Conservation (phyloP, 1,140 invertebrate genomes). For the Papilio glaucus region DNA sequence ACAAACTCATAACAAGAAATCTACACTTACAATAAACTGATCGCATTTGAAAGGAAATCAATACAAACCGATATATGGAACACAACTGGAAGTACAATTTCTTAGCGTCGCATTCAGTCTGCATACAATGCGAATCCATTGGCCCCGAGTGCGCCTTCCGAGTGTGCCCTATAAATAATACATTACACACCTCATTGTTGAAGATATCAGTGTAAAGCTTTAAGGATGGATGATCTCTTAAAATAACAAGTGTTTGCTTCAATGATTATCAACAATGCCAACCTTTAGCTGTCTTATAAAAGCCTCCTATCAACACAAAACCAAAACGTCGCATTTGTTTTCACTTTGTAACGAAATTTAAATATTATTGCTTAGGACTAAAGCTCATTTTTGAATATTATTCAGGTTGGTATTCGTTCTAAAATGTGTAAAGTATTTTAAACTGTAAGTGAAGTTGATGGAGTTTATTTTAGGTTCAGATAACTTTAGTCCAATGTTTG, state of each 20-base stretch:
- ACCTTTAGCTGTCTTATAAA: conserved; percentile 80
- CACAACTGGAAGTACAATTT: conserved; percentile 50
- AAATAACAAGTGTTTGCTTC: conserved; percentile 84
- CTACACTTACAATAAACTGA: conserved; percentile 32
- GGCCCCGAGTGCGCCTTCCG: conserved; percentile 74
- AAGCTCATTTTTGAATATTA: conserved; percentile 10
- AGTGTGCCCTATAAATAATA: conserved; percentile 82
- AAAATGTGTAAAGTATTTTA: conserved; percentile 40
- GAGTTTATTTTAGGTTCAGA: conserved; percentile 32
- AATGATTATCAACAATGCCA: conserved; percentile 82
- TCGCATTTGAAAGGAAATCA: conserved; percentile 12
- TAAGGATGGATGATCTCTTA: conserved; percentile 83
- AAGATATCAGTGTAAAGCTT: conserved; percentile 71
- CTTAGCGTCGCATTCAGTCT: conserved; percentile 42
- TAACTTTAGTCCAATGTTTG: conserved; percentile 13
- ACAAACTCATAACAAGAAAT: conserved; percentile 14
- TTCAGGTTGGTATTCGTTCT: not conserved
- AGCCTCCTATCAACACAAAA: conserved; percentile 62
- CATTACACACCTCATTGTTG: conserved; percentile 78
- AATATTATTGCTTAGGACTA: conserved; percentile 36
- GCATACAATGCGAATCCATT: conserved; percentile 54
- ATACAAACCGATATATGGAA: conserved; percentile 26
- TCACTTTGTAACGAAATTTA: conserved; percentile 35
- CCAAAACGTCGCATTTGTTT: conserved; percentile 36
- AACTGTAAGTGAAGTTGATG: conserved; percentile 33